These are phyloP conservation scores for Ommatoiulus sabulosus DNA, from an alignment of 2,888 invertebrate genomes.

Conservation along the genomic window DNA sequence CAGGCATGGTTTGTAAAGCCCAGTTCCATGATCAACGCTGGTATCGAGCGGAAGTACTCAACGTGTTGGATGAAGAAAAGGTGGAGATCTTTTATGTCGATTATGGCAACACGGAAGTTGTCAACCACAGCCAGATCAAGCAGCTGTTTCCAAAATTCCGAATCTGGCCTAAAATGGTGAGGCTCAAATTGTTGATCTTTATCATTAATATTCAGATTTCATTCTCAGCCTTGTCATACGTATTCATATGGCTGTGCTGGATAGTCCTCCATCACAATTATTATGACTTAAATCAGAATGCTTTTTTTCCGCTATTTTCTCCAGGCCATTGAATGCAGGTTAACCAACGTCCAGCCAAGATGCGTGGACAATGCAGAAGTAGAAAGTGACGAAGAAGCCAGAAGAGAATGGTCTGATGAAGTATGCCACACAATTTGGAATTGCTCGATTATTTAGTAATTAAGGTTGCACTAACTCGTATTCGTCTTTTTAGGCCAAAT, in stretches of 20 bases:
- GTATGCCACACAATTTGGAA: no score
- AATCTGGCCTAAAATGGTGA: conserved; percentile 71
- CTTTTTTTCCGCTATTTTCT: no score
- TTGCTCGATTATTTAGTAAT: no score
- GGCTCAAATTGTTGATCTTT: no score
- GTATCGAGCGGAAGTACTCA: conserved; percentile 76
- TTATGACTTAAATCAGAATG: no score
- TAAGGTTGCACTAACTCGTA: no score
- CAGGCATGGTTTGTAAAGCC: conserved; percentile 76
- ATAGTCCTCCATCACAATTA: no score
- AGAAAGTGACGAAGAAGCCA: background rate
- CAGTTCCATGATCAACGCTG: conserved; percentile 75
- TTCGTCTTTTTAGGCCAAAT: no score
- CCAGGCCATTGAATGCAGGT: conserved; percentile 31
- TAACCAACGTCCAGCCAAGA: background rate
- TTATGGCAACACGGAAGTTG: conserved; percentile 71
- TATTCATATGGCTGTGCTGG: no score
- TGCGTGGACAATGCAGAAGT: background rate
- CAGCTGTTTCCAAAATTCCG: conserved; percentile 71
- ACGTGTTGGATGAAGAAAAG: conserved; percentile 69
- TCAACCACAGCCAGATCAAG: conserved; percentile 71
- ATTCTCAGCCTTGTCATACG: no score
- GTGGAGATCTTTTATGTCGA: conserved; percentile 76
- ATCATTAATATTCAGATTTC: no score
- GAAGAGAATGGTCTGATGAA: background rate